Base-by-base conservation (phyloP, 2,888 invertebrate genomes). In the Eupithecia exiguata region DNA sequence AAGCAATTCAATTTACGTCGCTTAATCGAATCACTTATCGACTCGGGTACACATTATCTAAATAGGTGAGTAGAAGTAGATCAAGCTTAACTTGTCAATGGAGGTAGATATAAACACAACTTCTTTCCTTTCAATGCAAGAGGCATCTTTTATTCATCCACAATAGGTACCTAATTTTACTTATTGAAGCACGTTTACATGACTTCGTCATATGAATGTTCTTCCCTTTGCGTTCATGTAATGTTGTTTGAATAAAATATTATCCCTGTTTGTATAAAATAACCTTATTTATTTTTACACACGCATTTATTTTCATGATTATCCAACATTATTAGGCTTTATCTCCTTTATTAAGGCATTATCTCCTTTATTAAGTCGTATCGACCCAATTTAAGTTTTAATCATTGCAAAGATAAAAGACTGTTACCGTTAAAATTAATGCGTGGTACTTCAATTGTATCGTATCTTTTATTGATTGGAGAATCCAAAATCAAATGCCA, bases 11-110 rank as follows among this genome's bases (percentile, higher is more conserved):
- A 89, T 88, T 89, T 82, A 80, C 83, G 79, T 85, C 83, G 84
- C 87, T 86, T 86, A 86, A 89, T 89, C 86, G 82, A 87, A 86
- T 81, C 81, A 78, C 82, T 88, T 90, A 90, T 90, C 88, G 86
- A 81, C 79, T 75, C 78, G 68, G 77, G 72, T 79, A 84, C 88
- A 46, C 46, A 43, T 30, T 46, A 49, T 49, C n/a, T n/a, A 89
- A 89, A 91, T 62, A 88, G 77, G 81, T 83, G 73, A 71, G 68
- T 74, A 71, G 61, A 62, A 46, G 53, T 30, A 35, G 35, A 62
- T 62, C 18, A 35, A 18, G 14, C 16, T 21, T 9, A 62, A 35
- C 18, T 18, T 62, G 62, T 12, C 62, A 35, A 18, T 62, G 16
- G 1, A 16, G 16, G 3, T 18, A 30, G 1, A 14, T 5, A 30